Percentiles rank a stretch among this genome's conserved stretches.
These are phyloP conservation scores for Arenaria interpres DNA, from an alignment of 2,113 vertebrate species.

Conservation along the genomic window DNA sequence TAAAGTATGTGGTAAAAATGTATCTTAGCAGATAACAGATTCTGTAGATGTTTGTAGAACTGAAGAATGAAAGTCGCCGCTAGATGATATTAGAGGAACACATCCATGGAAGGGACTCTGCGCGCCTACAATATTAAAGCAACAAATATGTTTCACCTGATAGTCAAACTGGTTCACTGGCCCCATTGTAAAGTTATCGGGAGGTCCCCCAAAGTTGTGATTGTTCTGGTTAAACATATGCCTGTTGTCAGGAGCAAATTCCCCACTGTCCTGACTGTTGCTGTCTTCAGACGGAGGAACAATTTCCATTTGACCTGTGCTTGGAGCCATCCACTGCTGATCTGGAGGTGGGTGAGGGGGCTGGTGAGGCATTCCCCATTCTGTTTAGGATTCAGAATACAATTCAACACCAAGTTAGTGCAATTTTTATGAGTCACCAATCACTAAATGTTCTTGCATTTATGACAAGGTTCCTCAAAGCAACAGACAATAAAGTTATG, in stretches of 20 bases:
- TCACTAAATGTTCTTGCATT: not conserved
- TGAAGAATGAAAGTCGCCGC: constrained; percentile 70
- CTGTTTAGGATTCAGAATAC: constrained; percentile 81
- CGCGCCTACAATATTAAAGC: constrained; percentile 75
- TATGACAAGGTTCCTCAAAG: not conserved
- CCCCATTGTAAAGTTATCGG: constrained; percentile 95
- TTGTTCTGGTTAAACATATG: constrained; percentile 97
- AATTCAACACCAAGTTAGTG: constrained; percentile 65
- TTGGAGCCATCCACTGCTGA: constrained; percentile 93
- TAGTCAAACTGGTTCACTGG: constrained; percentile 99
- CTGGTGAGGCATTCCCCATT: constrained; percentile 95
- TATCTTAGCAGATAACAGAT: constrained; percentile 62
- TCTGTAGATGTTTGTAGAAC: constrained; percentile 61
- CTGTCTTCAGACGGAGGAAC: constrained; percentile 96
- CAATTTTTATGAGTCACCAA: not conserved
- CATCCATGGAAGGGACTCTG: constrained; percentile 75
- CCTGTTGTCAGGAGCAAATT: constrained; percentile 92
- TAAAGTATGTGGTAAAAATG: constrained; percentile 33
- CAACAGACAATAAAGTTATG: not conserved
- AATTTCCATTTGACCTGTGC: constrained; percentile 93
- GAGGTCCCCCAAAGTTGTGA: constrained; percentile 96
- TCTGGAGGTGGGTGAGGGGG: constrained; percentile 92
- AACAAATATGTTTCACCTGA: constrained; percentile 93
- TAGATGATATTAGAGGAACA: constrained; percentile 74
- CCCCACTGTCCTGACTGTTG: constrained; percentile 98